Base-by-base conservation (phyloP, 1,140 invertebrate genomes). In the Bombus superbus region DNA sequence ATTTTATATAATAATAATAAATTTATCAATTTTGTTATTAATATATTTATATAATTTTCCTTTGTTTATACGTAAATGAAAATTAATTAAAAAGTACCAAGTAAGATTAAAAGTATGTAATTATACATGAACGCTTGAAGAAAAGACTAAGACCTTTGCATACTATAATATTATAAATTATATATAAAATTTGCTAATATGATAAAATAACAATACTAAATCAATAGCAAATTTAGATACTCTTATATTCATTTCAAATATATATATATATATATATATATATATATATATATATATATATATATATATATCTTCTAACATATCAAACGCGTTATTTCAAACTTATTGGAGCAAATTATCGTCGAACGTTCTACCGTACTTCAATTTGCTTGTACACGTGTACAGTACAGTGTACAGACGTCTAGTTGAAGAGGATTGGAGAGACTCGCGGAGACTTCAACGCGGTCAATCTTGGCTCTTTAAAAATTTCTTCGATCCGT, bases 391-490 rank as follows among this genome's bases (percentile, higher is more conserved):
- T 42, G 28, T 71, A 15, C 69, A 72, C 9, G 32, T 68, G 32
- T 42, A 38, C 15, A 9, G 18, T 22, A n/a, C 11, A 62, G 25
- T n/a, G 47, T 62, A 66, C 64, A 66, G 64, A 35, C 32, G 32
- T 66, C 32, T n/a, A 72, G 59, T 15, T n/a, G 64, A 75, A 62
- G 62, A 28, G 13, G 40, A 40, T 38, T 18, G 71, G 32, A 87
- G 77, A 75, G 62, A 59, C 66, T 47, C 59, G 81, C 40, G 81
- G 82, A 81, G 76, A 82, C 64, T 64, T 47, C 28, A 73, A 72
- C 64, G 81, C 57, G 83, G 79, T 83, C 83, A 53, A 47, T 38
- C 18, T 42, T 32, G 22, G 64, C 47, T 10, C 47, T 83, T 69
- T n/a, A 77, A 69, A 66, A 15, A 47, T 79, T 80, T 72, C 76